Evolutionary conservation across 2,888 invertebrate species (phyloP), one percentile per base, ranked within the genome.

Genomic region (Autographa pulchrina): DNA sequence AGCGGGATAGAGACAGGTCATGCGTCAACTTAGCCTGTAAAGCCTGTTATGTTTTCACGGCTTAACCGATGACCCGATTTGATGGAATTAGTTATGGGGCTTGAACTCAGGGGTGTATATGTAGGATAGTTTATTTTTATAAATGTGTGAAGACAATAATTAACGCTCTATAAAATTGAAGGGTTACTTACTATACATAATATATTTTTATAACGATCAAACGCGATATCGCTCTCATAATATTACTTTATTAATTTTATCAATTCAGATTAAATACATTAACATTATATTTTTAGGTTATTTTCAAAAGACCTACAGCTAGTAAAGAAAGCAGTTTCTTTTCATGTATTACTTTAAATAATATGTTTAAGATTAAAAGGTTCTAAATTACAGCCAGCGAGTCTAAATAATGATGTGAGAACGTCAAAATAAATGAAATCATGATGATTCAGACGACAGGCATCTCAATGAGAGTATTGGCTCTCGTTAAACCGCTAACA

Each of bases 391-490:
- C n/a, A 48, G 1, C 7, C 8, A 54, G 18, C 8, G 3, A 11
- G 54, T 56, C 13, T 56, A 13, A 25, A 54, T 20, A 9, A 54
- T 11, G 7, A 56, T 56, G 11, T 13, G 13, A 25, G 4, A 13
- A 25, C 20, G 54, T 20, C 6, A 7, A 25, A 20, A 13, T 56
- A 18, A 13, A 13, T 56, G 20, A 11, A 54, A 18, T 56, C 54
- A 25, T 20, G 11, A 25, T 56, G 54, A 56, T 25, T 56, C 20
- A 48, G 48, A 48, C 8, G 25, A 0, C 18, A 56, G 48, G n/a
- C n/a, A 56, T 56, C 25, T 56, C 54, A 56, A 56, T 56, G 54
- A 56, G 54, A 56, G 11, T 25, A 56, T 56, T 56, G 54, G 54
- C 54, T 56, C 13, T 25, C 13, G 54, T 25, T 56, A 14, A 11